Evolutionary conservation across 2,113 vertebrate genomes (phyloP).

Genomic region (Dipodomys spectabilis): DNA sequence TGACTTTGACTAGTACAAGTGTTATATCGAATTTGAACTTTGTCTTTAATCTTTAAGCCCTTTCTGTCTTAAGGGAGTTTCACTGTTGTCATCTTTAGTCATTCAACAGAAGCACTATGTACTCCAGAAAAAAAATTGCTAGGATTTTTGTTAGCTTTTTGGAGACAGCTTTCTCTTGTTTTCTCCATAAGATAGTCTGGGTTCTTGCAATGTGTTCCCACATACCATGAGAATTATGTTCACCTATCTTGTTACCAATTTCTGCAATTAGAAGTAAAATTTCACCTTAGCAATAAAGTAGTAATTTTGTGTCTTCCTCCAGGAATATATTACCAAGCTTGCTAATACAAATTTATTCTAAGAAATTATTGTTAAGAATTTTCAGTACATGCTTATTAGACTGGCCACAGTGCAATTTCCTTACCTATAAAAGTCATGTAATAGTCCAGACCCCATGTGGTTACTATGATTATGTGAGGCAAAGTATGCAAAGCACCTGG

Average conservation of each 20-base stretch:
- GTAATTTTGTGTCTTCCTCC: not conserved
- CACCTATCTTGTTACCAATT: not conserved
- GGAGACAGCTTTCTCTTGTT: not conserved
- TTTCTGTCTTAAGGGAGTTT: not conserved
- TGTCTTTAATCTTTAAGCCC: not conserved
- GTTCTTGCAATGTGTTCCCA: not conserved
- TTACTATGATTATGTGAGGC: slow-evolving; percentile 70
- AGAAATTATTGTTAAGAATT: slow-evolving; percentile 28
- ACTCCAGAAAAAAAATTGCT: not conserved
- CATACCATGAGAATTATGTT: not conserved
- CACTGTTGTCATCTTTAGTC: not conserved
- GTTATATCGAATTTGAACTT: not conserved
- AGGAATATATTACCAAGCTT: not conserved
- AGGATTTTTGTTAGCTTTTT: not conserved
- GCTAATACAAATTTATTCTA: not conserved
- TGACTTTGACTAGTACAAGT: not conserved
- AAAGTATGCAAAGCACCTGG: slow-evolving; percentile 70
- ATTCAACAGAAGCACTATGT: not conserved
- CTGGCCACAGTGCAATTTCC: slow-evolving; percentile 68
- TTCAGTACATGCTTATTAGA: slow-evolving; percentile 52
- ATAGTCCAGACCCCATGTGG: slow-evolving; percentile 62
- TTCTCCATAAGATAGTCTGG: not conserved
- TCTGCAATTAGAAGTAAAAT: not conserved
- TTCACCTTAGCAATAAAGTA: not conserved
- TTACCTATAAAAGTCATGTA: slow-evolving; percentile 67